Percentiles rank a stretch among this genome's conserved stretches.
phyloP scores from a whole-genome alignment of 2,113 vertebrate genomes.

The Corythornis vintsioides region DNA sequence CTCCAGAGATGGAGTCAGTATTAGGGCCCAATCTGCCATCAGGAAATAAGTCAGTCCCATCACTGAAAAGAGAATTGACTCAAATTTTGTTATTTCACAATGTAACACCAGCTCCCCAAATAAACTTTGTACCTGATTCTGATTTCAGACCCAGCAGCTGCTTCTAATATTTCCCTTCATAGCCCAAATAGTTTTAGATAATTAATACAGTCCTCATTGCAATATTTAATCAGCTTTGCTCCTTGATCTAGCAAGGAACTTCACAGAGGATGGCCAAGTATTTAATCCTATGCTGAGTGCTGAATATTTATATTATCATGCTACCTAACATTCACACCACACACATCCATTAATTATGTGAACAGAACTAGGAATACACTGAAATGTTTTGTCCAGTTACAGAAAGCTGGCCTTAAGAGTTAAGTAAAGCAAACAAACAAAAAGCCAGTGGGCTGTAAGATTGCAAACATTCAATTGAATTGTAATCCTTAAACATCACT shows the following conservation, averaged over 20 bases:
- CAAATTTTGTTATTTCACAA: background rate
- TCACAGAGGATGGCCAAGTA: background rate
- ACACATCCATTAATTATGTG: background rate
- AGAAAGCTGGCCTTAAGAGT: background rate
- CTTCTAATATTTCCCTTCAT: background rate
- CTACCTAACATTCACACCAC: background rate
- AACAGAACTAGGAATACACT: background rate
- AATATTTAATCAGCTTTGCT: background rate
- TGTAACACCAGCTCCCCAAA: background rate
- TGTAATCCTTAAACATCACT: slow-evolving; percentile 26
- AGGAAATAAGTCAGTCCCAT: background rate
- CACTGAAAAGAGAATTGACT: background rate
- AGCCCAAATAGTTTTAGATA: background rate
- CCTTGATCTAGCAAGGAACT: background rate
- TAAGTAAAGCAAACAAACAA: background rate
- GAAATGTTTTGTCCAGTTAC: background rate
- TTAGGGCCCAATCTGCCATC: background rate
- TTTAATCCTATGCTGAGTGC: background rate
- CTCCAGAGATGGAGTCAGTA: no score
- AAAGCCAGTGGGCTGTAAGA: background rate
- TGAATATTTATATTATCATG: background rate
- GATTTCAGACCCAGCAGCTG: background rate
- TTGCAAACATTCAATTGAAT: background rate
- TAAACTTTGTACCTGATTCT: background rate
- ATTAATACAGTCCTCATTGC: background rate